These are phyloP conservation scores for Zaprionus davidi DNA, from an alignment of 1,140 invertebrate genomes.

Conservation along the genomic window DNA sequence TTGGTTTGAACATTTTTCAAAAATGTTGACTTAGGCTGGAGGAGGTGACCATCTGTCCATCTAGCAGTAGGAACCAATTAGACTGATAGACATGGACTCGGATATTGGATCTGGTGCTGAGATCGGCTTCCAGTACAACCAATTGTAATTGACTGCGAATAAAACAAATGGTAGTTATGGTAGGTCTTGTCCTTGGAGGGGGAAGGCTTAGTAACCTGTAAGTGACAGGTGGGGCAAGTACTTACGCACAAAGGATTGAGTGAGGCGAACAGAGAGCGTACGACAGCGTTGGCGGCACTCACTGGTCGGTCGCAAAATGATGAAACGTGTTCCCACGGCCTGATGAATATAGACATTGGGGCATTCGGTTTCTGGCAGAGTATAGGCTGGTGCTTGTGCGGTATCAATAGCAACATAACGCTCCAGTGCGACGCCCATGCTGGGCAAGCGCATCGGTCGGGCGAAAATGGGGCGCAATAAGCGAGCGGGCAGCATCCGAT, in stretches of 20 bases:
- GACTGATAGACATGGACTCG: constrained; percentile 87
- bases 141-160: constrained; percentile 90
- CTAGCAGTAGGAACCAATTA: constrained; percentile 89
- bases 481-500: constrained; percentile 87
- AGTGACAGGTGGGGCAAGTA: constrained; percentile 47
- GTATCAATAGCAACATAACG: constrained; percentile 89
- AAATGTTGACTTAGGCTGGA: constrained; percentile 1
- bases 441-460: constrained; percentile 84
- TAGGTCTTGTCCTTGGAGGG: background rate
- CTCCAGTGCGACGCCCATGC: constrained; percentile 87
- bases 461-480: constrained; percentile 87
- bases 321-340: constrained; percentile 87
- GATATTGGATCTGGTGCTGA: constrained; percentile 86
- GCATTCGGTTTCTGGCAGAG: constrained; percentile 89
- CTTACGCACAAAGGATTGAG: constrained; percentile 88
- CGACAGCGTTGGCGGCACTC: constrained; percentile 87
- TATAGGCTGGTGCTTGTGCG: constrained; percentile 86
- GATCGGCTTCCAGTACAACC: constrained; percentile 91
- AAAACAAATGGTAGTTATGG: constrained; percentile 2
- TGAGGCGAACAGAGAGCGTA: constrained; percentile 87
- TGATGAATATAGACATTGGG: constrained; percentile 89
- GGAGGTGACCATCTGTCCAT: background rate
- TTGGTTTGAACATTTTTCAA: constrained; percentile 15
- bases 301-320: constrained; percentile 88
- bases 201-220: background rate